phyloP scores from a whole-genome alignment of 2,888 invertebrate species.

The Sarcophaga caerulescens region DNA sequence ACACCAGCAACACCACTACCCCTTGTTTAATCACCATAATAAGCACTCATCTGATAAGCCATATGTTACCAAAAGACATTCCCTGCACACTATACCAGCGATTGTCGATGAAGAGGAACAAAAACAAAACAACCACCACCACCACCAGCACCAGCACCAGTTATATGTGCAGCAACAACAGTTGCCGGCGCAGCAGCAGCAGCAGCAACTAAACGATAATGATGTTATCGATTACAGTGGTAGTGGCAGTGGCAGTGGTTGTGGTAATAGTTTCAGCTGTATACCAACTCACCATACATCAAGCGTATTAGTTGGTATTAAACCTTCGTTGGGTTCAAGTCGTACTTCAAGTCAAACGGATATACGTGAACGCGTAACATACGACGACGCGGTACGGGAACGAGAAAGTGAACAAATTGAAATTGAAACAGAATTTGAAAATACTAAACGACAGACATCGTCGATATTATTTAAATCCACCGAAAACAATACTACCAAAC shows the following conservation, averaged over 20 bases:
- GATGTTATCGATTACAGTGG: slow-evolving; percentile 62
- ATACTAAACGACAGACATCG: slow-evolving; percentile 33
- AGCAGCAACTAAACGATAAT: slow-evolving; percentile 58
- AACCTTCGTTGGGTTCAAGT: slow-evolving; percentile 76
- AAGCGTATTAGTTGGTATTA: slow-evolving; percentile 75
- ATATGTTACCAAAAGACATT: slow-evolving; percentile 63
- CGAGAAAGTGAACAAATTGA: slow-evolving; percentile 42
- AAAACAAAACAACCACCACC: slow-evolving; percentile 56
- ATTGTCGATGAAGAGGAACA: slow-evolving; percentile 48
- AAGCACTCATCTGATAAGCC: slow-evolving; percentile 55
- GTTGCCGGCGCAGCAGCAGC: slow-evolving; percentile 42
- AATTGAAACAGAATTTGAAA: slow-evolving; percentile 44
- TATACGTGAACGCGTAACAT: slow-evolving; percentile 17
- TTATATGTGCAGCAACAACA: slow-evolving; percentile 40
- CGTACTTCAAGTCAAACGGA: slow-evolving; percentile 68
- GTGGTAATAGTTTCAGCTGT: slow-evolving; percentile 50
- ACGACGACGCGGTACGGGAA: slow-evolving; percentile 32
- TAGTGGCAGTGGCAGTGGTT: slow-evolving; percentile 26
- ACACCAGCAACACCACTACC: slow-evolving; percentile 24
- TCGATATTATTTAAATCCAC: not conserved
- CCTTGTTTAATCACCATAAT: slow-evolving; percentile 43
- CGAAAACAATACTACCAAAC: slow-evolving; percentile 27
- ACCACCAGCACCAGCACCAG: slow-evolving; percentile 53
- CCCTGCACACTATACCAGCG: slow-evolving; percentile 51
- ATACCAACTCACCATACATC: slow-evolving; percentile 52